Evolutionary conservation across 2,797 vertebrate species (phyloP).

Genomic region (Pygocentrus nattereri): DNA sequence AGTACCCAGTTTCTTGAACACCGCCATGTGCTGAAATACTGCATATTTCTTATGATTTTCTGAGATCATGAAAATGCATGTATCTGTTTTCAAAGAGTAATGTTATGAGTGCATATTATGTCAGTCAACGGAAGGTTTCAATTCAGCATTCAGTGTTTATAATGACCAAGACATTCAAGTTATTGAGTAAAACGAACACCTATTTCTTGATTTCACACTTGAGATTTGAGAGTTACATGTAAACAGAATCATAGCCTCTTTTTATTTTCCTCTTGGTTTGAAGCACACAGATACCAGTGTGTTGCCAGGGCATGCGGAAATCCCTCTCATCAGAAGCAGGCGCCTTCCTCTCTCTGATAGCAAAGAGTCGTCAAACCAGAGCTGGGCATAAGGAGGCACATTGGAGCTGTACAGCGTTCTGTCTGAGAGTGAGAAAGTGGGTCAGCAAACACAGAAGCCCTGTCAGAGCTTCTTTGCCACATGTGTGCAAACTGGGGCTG

Average conservation of each 20-base stretch:
- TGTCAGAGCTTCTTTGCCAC: constrained; percentile 4
- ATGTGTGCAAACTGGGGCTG: constrained; percentile 12
- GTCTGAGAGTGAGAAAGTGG: constrained; percentile 34
- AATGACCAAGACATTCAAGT: background rate
- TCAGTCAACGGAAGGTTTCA: background rate
- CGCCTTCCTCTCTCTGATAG: constrained; percentile 8
- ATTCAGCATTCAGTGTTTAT: too few relatives aligned
- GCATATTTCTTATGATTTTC: background rate
- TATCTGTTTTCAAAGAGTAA: background rate
- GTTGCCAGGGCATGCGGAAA: constrained; percentile 20
- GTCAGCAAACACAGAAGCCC: constrained; percentile 39
- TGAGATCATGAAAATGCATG: background rate
- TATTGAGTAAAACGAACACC: background rate
- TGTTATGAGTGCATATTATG: background rate
- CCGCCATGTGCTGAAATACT: background rate
- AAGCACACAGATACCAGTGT: background rate
- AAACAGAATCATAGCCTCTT: background rate
- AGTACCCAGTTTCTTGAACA: background rate
- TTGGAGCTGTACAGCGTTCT: background rate
- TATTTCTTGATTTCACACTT: background rate
- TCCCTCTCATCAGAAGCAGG: constrained; percentile 29
- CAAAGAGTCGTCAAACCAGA: background rate
- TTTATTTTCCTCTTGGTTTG: background rate
- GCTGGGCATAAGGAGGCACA: constrained; percentile 19
- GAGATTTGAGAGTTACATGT: background rate